phyloP scores from a whole-genome alignment of 1,140 invertebrate species.

The Penaeus chinensis region DNA sequence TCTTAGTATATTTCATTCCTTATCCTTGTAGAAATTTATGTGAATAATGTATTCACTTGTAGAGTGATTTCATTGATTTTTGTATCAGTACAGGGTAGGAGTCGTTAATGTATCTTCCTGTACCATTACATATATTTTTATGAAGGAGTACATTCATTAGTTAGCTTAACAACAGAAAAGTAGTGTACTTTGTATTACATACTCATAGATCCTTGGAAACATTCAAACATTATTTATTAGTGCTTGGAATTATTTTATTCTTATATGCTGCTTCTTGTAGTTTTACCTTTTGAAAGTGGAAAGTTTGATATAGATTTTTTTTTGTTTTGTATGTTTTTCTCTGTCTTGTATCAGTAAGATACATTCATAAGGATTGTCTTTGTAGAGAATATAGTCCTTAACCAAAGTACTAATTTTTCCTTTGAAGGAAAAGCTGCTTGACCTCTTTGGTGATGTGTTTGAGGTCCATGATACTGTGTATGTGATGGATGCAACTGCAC shows the following conservation, averaged over 20 bases:
- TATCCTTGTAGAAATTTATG: no score
- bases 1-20: no score
- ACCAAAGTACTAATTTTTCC: constrained; percentile 10
- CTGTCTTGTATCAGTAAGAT: constrained; percentile 12
- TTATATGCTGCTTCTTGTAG: not conserved
- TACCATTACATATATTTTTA: no score
- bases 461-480: constrained; percentile 73
- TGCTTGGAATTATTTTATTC: not conserved
- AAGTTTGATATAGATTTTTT: not conserved
- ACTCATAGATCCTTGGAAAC: no score
- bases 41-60: no score
- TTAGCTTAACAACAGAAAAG: no score
- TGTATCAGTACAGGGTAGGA: no score
- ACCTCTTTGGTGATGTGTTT: constrained; percentile 72
- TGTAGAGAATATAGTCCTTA: constrained; percentile 10
- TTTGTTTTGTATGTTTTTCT: not conserved
- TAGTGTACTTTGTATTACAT: no score
- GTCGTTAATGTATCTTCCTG: no score
- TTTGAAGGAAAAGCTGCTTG: constrained; percentile 67
- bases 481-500: constrained; percentile 75
- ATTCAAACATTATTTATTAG: no score
- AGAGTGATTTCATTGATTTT: no score
- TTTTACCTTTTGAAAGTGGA: constrained; percentile 29
- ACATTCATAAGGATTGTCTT: not conserved
- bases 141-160: no score